These are phyloP conservation scores for Clivina fossor DNA, from an alignment of 2,888 invertebrate genomes.

Conservation along the genomic window DNA sequence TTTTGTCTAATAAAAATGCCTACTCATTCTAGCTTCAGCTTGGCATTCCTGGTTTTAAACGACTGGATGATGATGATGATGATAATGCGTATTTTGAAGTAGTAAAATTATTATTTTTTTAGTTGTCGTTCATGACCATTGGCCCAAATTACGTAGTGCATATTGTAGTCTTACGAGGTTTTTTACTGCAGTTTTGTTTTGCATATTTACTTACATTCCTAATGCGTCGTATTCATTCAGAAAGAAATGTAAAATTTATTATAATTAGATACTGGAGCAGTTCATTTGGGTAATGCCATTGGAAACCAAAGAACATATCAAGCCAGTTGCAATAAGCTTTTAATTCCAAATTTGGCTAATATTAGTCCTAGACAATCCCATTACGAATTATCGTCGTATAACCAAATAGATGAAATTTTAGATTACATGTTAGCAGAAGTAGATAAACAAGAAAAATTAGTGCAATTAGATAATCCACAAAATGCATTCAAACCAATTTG, in stretches of 20 bases:
- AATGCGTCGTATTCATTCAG: neutral
- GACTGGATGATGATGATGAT: conserved; percentile 31
- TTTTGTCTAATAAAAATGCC: conserved; percentile 14
- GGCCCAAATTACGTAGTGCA: conserved; percentile 31
- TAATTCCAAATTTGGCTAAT: no score
- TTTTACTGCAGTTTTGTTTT: conserved; percentile 34
- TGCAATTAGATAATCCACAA: conserved; percentile 44
- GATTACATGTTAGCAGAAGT: conserved; percentile 53
- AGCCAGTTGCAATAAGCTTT: conserved; percentile 30
- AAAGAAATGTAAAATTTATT: conserved; percentile 16
- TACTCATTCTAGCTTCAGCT: conserved; percentile 27
- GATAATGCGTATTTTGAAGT: conserved; percentile 28
- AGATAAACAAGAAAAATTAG: conserved; percentile 50
- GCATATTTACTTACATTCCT: neutral
- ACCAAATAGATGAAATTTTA: conserved; percentile 52
- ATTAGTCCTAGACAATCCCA: neutral
- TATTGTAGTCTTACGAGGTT: conserved; percentile 29
- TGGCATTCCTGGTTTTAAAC: conserved; percentile 35
- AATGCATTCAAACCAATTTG: conserved; percentile 40
- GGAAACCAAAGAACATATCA: conserved; percentile 26
- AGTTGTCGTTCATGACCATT: conserved; percentile 35
- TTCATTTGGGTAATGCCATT: conserved; percentile 11
- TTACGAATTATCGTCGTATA: conserved; percentile 48
- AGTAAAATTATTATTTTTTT: conserved; percentile 32
- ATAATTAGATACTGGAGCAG: conserved; percentile 28